Evolutionary conservation across 2,113 vertebrate genomes (phyloP), one percentile per base, ranked within the genome.

Genomic region (Manacus vitellinus): DNA sequence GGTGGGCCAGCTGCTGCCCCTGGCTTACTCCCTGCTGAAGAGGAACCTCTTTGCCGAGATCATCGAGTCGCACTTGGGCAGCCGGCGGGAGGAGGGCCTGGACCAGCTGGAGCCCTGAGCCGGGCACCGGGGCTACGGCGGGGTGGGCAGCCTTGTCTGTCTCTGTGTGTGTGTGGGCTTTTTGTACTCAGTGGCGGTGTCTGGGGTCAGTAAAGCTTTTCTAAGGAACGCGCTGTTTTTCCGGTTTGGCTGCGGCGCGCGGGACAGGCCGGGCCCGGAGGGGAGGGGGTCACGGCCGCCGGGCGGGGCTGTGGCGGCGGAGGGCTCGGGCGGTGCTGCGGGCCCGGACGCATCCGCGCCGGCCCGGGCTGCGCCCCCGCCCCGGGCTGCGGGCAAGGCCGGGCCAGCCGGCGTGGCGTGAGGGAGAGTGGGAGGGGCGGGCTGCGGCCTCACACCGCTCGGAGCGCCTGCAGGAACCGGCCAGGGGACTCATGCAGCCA

Each of bases 1-100:
- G n/a, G 97, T 99, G 86, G 98, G 98, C 27, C 99, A 99, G 85
- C 98, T 99, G 75, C 98, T 99, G 93, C 99, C 99, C 12, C 98
- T 99, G 98, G 99, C 99, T 2, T 99, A 99, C 98, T 99, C 83
- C n/a, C 98, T 99, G 75, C 97, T 99, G 92, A 98, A 99, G 96
- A 98, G 99, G 96, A 98, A 94, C 88, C 97, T 99, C 72, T 99
- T 99, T 68, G 99, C 98, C 5, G 99, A 99, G 58, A 99, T 99
- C 95, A 97, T 99, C 81, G 97, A 99, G 96, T 98, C 98, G 44
- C 99, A 99, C 83, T 93, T 99, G 63, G 97, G 98, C 67, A 97
- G 83, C 68, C 99, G 99, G 68, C 98, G 85, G 81, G 97, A 97
- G 77, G 98, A 99, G 37, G 77, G 97, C 59, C 35, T 98, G 95